Evolutionary conservation across 2,888 invertebrate species (phyloP), one percentile per base, ranked within the genome.

Genomic region (Iselma pallidipennis): DNA sequence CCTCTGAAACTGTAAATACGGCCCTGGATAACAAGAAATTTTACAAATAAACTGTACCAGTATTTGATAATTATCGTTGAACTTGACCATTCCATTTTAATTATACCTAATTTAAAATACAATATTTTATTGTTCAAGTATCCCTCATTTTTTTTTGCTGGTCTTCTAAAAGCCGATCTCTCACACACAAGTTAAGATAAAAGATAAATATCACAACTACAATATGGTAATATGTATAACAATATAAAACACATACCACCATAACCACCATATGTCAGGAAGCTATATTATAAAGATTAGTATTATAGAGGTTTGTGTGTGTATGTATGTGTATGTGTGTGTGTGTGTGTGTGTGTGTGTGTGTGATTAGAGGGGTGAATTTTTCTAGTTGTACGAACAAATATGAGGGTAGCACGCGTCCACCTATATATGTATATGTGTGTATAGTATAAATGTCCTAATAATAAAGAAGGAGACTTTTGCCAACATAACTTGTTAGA

Each of bases 241-340:
- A 60, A 57, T 58, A 60, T 69, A 67, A 70, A 68, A 67, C 64
- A 65, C 60, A 68, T 67, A 74, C 73, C 74, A 74, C 72, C 74
- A 74, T 75, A 61, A 69, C 73, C 73, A 71, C 74, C 75, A 75
- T 75, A 74, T 75, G 75, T 61, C 57, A 57, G 45, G 45, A 61
- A 61, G 61, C 58, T 62, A 58, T 58, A 37, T 37, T 54, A 60
- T 29, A 29, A 57, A 59, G 59, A 59, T 58, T 55, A 58, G 50
- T 28, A 23, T 42, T 50, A 28, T 53, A 52, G 48, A n/a, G 31
- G 7, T 7, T 7, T 28, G 7, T 28, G 7, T 5, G n/a, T n/a
- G n/a, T n/a, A n/a, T n/a, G n/a, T n/a, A n/a, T n/a, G n/a, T n/a
- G n/a, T n/a, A n/a, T n/a, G n/a, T n/a, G n/a, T n/a, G n/a, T n/a